These are phyloP conservation scores for Fulica atra DNA, from an alignment of 2,113 vertebrate species.

Conservation along the genomic window DNA sequence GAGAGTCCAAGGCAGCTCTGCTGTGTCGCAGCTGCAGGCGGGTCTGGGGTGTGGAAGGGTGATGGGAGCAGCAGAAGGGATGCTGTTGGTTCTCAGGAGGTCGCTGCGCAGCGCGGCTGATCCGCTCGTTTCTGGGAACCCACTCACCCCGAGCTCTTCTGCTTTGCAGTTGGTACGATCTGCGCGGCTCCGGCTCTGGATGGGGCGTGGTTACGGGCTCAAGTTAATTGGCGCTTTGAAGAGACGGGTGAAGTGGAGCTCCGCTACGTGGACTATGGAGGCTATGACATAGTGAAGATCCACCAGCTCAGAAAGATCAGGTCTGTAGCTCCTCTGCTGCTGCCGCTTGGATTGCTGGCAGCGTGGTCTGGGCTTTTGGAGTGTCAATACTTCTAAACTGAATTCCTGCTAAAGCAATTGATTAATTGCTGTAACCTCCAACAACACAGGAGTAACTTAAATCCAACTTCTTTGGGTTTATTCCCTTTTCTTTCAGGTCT, in stretches of 20 bases:
- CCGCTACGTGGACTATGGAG: slow-evolving; percentile 95
- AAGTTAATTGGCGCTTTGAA: slow-evolving; percentile 91
- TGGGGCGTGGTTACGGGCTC: slow-evolving; percentile 94
- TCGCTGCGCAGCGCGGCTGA: not conserved
- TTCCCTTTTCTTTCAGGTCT: slow-evolving; percentile 78
- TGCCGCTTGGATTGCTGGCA: not conserved
- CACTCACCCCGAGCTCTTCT: not conserved
- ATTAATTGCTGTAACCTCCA: not conserved
- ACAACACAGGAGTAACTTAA: not conserved
- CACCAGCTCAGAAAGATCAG: slow-evolving; percentile 91
- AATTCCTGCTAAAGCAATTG: not conserved
- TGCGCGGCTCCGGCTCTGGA: slow-evolving; percentile 91
- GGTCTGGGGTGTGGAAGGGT: not conserved
- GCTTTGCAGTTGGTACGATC: slow-evolving; percentile 87
- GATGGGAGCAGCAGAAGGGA: not conserved
- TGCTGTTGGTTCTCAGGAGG: too few species aligned
- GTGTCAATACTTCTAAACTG: not conserved
- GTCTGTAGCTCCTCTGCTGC: slow-evolving; percentile 62
- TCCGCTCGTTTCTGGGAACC: not conserved
- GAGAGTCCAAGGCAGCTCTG: not conserved
- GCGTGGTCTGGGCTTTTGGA: not conserved
- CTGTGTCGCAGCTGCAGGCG: not conserved
- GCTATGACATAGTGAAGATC: slow-evolving; percentile 92
- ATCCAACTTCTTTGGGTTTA: not conserved
- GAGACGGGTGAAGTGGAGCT: slow-evolving; percentile 92